A percentile compares a stretch with the other conserved stretches of the same genome.
Evolutionary conservation across 2,888 invertebrate genomes (phyloP).

Genomic region (Nymphalis urticae): DNA sequence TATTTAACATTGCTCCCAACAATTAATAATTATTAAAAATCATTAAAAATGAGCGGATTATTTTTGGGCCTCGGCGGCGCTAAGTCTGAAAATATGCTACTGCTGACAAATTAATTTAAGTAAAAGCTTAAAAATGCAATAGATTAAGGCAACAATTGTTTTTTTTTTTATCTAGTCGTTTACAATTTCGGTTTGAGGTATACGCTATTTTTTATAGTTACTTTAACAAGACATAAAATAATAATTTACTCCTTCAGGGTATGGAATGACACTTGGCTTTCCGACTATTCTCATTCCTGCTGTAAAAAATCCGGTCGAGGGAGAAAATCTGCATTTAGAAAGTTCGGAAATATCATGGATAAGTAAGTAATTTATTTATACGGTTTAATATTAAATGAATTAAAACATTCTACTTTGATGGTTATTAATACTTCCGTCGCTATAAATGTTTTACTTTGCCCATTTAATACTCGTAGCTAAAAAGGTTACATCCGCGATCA

Average conservation of each 20-base stretch:
- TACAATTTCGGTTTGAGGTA: background rate
- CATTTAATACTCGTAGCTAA: background rate
- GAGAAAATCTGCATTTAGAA: constrained; percentile 75
- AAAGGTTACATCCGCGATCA: background rate
- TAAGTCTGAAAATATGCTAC: too few relatives aligned
- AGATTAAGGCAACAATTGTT: too few relatives aligned
- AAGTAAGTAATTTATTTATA: constrained; percentile 72
- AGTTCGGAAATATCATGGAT: constrained; percentile 88
- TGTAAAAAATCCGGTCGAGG: constrained; percentile 79
- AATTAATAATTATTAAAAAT: too few relatives aligned
- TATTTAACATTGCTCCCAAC: too few relatives aligned
- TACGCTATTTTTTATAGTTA: background rate
- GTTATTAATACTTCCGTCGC: too few relatives aligned
- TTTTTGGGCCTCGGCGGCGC: too few relatives aligned
- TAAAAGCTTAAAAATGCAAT: too few relatives aligned
- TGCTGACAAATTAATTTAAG: too few relatives aligned
- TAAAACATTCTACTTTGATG: too few relatives aligned
- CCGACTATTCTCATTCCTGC: constrained; percentile 91
- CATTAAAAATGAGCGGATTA: too few relatives aligned
- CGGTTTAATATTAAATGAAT: too few relatives aligned
- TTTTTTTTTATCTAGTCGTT: too few relatives aligned
- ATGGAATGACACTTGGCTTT: constrained; percentile 91
- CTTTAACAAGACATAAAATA: background rate
- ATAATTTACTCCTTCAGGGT: constrained; percentile 68
- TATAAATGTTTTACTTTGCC: background rate